phyloP scores from a whole-genome alignment of 2,797 vertebrate genomes.

The Gadopsis bispinosus region DNA sequence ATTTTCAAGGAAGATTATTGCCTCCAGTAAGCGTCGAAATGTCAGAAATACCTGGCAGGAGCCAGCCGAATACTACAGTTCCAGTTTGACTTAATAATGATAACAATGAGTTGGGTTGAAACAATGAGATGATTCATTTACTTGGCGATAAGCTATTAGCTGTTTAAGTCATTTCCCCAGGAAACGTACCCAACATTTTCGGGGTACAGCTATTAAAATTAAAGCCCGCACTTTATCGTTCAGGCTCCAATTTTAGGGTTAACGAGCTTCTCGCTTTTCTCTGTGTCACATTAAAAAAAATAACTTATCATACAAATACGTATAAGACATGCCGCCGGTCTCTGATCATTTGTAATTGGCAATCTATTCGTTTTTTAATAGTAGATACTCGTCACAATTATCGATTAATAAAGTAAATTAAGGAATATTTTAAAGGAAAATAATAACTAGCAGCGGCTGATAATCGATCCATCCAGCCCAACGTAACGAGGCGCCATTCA shows the following conservation, averaged over 20 bases:
- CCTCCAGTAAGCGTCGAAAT: too few species aligned
- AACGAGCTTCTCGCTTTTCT: neutral
- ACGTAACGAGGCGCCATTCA: too few species aligned
- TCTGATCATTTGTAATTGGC: neutral
- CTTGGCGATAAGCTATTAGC: too few species aligned
- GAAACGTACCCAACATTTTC: neutral
- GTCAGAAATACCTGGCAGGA: neutral
- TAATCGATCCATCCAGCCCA: too few species aligned
- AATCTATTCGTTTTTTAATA: neutral
- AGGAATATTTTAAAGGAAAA: too few species aligned
- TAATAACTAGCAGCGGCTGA: too few species aligned
- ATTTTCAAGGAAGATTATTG: neutral
- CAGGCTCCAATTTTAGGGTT: neutral
- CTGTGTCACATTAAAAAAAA: neutral
- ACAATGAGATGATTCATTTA: too few species aligned
- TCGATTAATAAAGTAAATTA: too few species aligned
- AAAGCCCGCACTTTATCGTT: neutral
- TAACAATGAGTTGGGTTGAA: neutral
- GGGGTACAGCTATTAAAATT: neutral
- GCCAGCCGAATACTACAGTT: neutral
- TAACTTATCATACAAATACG: neutral
- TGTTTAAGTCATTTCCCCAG: neutral
- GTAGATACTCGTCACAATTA: too few species aligned
- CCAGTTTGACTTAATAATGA: neutral
- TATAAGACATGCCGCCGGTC: neutral